Conservation (phyloP, 2,113 vertebrate species). For the Tichodroma muraria region DNA sequence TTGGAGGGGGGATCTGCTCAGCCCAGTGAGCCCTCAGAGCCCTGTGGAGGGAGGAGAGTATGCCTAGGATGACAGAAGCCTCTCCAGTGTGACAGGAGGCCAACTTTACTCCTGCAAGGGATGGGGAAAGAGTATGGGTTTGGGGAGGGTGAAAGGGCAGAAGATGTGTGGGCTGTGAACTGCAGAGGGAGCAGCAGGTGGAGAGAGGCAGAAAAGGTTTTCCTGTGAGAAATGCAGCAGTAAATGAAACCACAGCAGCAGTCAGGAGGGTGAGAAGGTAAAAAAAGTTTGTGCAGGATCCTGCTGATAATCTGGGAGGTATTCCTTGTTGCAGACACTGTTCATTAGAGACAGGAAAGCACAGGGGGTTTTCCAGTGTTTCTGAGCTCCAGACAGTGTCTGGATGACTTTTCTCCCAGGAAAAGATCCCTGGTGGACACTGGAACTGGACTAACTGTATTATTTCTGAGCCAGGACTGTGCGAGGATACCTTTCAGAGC, state of each 20-base stretch:
- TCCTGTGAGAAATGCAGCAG: not conserved
- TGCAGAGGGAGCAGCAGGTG: not conserved
- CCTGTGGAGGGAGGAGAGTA: fast-evolving
- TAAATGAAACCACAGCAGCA: not conserved
- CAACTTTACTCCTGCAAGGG: not conserved
- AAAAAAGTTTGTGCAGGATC: not conserved
- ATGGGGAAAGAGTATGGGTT: fast-evolving
- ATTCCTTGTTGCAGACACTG: not conserved
- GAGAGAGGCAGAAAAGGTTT: not conserved
- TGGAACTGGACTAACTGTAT: not conserved
- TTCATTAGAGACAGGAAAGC: not conserved
- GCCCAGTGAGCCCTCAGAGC: fast-evolving
- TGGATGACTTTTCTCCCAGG: not conserved
- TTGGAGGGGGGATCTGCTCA: not conserved
- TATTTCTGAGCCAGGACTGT: not conserved
- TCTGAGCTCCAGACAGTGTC: not conserved
- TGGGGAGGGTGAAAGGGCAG: not conserved
- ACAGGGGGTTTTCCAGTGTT: not conserved
- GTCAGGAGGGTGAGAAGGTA: not conserved
- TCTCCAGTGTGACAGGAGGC: not conserved
- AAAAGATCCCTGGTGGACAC: not conserved
- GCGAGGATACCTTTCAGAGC: not conserved
- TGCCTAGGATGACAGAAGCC: not conserved
- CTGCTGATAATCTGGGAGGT: not conserved
- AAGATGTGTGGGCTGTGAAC: not conserved